Evolutionary conservation across 1,140 invertebrate genomes (phyloP).

Genomic region (Bombus affinis): DNA sequence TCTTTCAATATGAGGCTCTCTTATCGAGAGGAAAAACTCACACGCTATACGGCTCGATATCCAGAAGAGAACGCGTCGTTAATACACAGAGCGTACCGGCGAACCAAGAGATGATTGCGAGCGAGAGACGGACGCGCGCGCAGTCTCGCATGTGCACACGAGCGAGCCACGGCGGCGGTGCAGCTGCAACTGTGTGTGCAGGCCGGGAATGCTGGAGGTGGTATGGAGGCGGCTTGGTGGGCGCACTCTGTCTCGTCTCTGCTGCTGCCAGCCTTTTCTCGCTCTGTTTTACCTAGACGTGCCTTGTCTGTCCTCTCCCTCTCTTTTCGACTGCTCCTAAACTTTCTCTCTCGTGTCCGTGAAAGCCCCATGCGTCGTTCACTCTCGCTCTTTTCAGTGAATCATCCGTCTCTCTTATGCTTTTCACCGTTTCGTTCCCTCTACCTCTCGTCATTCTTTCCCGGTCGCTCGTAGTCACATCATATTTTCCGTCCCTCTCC

Average conservation of each 20-base stretch:
- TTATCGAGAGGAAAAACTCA: constrained; percentile 23
- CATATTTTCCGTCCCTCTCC: constrained; percentile 4
- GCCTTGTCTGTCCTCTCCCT: not conserved
- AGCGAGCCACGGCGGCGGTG: constrained; percentile 68
- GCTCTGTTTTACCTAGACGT: constrained; percentile 19
- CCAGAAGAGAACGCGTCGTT: constrained; percentile 48
- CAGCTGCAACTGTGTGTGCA: constrained; percentile 79
- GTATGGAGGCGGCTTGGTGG: constrained; percentile 72
- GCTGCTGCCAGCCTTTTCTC: constrained; percentile 26
- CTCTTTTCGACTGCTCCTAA: constrained; percentile 8
- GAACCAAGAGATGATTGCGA: constrained; percentile 39
- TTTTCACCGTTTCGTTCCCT: constrained; percentile 9
- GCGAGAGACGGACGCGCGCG: constrained; percentile 59
- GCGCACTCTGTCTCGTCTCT: constrained; percentile 64
- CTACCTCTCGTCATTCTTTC: constrained; percentile 8
- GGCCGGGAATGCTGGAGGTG: constrained; percentile 78
- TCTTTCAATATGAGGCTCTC: not conserved
- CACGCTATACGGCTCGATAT: constrained; percentile 37
- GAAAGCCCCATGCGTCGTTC: not conserved
- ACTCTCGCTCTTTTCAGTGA: constrained; percentile 34
- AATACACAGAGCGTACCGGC: constrained; percentile 42
- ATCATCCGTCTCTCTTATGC: constrained; percentile 26
- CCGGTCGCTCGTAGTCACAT: not conserved
- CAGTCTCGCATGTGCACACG: constrained; percentile 67
- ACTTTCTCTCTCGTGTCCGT: constrained; percentile 19